phyloP scores from a whole-genome alignment of 1,140 invertebrate genomes.

The Lamellibrachia luymesi region DNA sequence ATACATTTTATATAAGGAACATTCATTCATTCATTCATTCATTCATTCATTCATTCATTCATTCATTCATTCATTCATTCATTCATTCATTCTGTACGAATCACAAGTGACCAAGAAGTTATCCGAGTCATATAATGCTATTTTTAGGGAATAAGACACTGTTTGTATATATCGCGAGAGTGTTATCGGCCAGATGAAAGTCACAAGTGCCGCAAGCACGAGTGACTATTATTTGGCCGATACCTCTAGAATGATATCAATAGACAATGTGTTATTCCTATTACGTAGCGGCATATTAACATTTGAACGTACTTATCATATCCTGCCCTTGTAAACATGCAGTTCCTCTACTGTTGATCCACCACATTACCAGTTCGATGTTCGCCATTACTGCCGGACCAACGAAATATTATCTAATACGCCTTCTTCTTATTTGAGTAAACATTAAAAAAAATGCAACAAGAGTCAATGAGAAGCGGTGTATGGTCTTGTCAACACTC shows the following conservation, averaged over 20 bases:
- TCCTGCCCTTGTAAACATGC: no score
- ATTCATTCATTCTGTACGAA: slow-evolving; percentile 9
- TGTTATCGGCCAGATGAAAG: no score
- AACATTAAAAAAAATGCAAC: background rate
- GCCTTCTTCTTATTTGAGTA: background rate
- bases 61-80: slow-evolving; percentile 16
- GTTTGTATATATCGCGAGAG: no score
- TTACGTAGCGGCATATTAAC: background rate
- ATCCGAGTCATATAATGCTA: no score
- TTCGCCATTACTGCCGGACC: background rate
- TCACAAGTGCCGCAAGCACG: no score
- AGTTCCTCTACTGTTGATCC: background rate
- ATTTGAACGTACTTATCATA: background rate
- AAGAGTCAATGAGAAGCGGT: background rate
- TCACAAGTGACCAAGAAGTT: background rate
- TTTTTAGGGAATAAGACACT: background rate
- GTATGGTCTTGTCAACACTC: no score
- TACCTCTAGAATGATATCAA: background rate
- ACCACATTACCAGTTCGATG: background rate
- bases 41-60: slow-evolving; percentile 16
- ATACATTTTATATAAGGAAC: no score
- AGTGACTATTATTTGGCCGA: no score
- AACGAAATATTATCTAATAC: background rate
- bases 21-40: slow-evolving; percentile 18
- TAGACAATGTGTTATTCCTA: no score